Base-by-base conservation (phyloP, 2,888 invertebrate genomes). In the Philhelius pedissequus region DNA sequence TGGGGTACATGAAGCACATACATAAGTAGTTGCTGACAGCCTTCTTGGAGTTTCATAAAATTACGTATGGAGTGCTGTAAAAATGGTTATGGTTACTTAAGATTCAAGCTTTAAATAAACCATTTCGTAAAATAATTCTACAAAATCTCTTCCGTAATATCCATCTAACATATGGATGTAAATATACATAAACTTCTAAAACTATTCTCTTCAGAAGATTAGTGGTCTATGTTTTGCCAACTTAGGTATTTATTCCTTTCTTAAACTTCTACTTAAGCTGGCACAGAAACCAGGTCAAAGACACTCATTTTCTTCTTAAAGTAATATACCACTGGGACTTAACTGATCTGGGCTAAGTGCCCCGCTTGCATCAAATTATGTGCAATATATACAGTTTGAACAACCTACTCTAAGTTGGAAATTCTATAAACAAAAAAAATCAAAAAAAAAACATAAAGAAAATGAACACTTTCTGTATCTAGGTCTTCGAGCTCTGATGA, bases 301-400 rank as follows among this genome's bases (percentile, higher is more conserved):
- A 64, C 32, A 48, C 48, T 32, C 15, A 45, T 64, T 32, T n/a
- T 62, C 62, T 62, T 43, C 38, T 45, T 62, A 45, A 64, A 48
- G 25, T 25, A 45, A 64, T 64, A 45, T 45, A 45, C 18, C 45
- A 64, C 45, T 27, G 25, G 22, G 20, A 35, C n/a, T 6, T 60
- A 15, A 15, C 20, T 4, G 8, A 45, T 32, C 45, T 48, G 48
- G 48, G 64, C 75, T 27, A 66, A 56, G 35, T 48, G 68, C 38
- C 48, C 75, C 58, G 54, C 43, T 45, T 54, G 64, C 54, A 64
- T 64, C 18, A 54, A 62, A 66, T 62, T 38, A 27, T 68, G 18
- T 58, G 66, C 71, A 71, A 38, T 15, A 3, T 40, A 18, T 20
- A 75, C 54, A 45, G 66, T 48, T 56, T 43, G 11, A 62, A 52